Percentiles rank a stretch among this genome's conserved stretches.
Conservation (phyloP, 2,113 vertebrate species). For the Ctenodactylus gundi region DNA sequence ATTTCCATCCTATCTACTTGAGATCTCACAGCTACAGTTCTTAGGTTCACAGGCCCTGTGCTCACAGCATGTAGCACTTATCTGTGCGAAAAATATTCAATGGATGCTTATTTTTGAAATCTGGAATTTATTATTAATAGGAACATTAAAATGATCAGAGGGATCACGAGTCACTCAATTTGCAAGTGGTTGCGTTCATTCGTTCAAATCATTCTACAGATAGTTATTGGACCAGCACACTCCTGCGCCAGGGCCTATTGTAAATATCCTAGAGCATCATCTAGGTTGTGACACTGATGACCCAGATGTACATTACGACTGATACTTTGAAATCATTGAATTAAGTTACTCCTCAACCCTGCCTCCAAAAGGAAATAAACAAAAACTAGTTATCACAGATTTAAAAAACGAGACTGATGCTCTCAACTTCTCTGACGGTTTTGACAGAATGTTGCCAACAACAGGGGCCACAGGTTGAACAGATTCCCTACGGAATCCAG, state of each 20-base stretch:
- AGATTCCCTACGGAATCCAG: no score
- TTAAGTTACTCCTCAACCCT: not conserved
- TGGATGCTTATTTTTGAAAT: not conserved
- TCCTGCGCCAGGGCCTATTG: not conserved
- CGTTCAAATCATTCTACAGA: not conserved
- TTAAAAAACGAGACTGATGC: not conserved
- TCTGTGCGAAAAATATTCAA: not conserved
- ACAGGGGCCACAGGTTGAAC: no score
- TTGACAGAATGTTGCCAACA: no score
- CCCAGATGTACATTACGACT: not conserved
- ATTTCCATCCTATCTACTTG: not conserved
- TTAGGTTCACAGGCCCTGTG: not conserved
- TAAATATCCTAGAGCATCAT: not conserved
- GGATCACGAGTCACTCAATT: not conserved
- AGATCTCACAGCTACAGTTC: not conserved
- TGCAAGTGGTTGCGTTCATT: not conserved
- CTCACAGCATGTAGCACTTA: not conserved
- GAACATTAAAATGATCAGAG: not conserved
- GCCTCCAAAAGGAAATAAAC: not conserved
- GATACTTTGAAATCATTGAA: slow-evolving; percentile 14
- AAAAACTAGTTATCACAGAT: not conserved
- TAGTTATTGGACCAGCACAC: not conserved
- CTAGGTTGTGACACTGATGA: not conserved
- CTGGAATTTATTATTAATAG: not conserved
- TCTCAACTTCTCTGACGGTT: not conserved